A percentile compares a stretch with the other conserved stretches of the same genome.
Conservation (phyloP, 1,140 invertebrate species). For the Leptinotarsa texana region DNA sequence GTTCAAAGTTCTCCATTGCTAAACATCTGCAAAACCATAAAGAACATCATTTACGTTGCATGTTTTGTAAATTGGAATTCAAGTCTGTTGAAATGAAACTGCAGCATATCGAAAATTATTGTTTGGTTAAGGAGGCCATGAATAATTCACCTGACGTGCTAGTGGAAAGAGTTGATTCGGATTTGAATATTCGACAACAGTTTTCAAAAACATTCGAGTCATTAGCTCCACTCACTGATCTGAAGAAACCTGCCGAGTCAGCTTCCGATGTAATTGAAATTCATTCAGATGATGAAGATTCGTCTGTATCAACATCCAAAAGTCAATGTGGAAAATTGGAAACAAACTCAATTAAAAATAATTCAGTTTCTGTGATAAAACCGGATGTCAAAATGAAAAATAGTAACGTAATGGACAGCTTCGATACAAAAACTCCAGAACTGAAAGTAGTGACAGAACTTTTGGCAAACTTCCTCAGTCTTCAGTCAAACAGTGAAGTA, state of each 20-base stretch:
- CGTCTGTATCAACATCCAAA: neutral
- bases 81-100: slow-evolving; percentile 28
- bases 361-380: slow-evolving; percentile 19
- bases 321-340: neutral
- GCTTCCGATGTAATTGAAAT: slow-evolving; percentile 21
- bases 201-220: slow-evolving; percentile 24
- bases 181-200: slow-evolving; percentile 32
- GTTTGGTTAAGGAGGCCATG: slow-evolving; percentile 34
- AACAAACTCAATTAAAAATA: neutral
- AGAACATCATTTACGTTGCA: slow-evolving; percentile 34
- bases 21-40: slow-evolving; percentile 34
- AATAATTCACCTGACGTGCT: slow-evolving; percentile 23
- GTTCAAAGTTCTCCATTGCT: slow-evolving; percentile 24
- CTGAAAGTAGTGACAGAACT: slow-evolving; percentile 29
- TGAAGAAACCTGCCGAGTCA: neutral
- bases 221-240: neutral
- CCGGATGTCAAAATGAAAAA: slow-evolving; percentile 33
- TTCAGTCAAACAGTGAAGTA: slow-evolving; percentile 9
- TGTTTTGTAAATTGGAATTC: slow-evolving; percentile 38
- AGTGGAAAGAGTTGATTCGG: slow-evolving; percentile 33
- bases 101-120: slow-evolving; percentile 31
- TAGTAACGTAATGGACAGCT: slow-evolving; percentile 17
- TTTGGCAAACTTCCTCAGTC: neutral
- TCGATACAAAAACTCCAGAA: slow-evolving; percentile 22
- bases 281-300: slow-evolving; percentile 31